Conservation (phyloP, 2,113 vertebrate genomes). For the Eleginops maclovinus region DNA sequence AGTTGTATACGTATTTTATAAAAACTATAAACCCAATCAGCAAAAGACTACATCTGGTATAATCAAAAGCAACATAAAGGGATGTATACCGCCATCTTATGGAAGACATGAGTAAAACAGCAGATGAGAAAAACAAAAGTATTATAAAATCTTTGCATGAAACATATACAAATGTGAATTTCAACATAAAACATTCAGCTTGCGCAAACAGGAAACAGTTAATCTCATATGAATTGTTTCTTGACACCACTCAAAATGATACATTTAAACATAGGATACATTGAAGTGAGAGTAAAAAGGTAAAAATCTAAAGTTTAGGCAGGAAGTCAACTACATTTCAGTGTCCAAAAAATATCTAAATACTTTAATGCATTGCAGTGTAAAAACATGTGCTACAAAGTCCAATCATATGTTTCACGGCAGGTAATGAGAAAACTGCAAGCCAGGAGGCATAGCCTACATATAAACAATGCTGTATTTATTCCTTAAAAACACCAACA, state of each 20-base stretch:
- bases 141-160: not conserved
- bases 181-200: constrained; percentile 33
- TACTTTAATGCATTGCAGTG: not conserved
- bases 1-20: too few species aligned
- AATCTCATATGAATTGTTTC: constrained; percentile 7
- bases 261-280: constrained; percentile 12
- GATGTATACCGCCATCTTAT: constrained; percentile 60
- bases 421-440: too few species aligned
- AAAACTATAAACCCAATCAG: not conserved
- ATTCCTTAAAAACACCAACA: too few species aligned
- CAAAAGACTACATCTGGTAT: constrained; percentile 3
- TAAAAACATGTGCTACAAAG: not conserved
- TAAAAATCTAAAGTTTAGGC: constrained; percentile 25
- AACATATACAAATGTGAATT: constrained; percentile 26
- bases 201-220: constrained; percentile 44
- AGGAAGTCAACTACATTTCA: not conserved
- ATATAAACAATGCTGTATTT: too few species aligned
- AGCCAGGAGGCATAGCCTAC: too few species aligned
- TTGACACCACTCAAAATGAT: constrained; percentile 14
- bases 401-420: too few species aligned
- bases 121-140: not conserved
- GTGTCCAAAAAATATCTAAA: constrained; percentile 3
- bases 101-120: constrained; percentile 39
- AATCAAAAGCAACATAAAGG: not conserved
- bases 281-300: constrained; percentile 14